Percentiles rank a stretch among this genome's conserved stretches.
These are phyloP conservation scores for Zoanthus sociatus DNA, from an alignment of 92 coral and sea anemone species.

Conservation along the genomic window DNA sequence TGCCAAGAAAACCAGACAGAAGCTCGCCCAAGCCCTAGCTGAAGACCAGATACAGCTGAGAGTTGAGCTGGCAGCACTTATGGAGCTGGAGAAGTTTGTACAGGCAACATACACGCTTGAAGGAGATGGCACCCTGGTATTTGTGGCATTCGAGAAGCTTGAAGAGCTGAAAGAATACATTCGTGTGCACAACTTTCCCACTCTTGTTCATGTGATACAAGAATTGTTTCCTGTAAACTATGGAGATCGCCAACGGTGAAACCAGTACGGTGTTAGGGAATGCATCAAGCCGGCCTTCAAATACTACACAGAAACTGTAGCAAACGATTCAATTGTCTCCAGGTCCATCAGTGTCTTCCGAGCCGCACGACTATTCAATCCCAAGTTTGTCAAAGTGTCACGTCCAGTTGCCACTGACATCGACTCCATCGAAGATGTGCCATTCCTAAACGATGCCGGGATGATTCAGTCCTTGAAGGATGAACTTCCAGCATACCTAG, in stretches of 20 bases:
- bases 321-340: constrained; percentile 25
- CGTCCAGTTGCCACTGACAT: constrained; percentile 34
- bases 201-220: constrained; percentile 25
- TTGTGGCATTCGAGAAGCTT: constrained; percentile 46
- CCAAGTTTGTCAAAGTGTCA: background rate
- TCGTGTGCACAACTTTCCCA: constrained; percentile 44
- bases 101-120: constrained; percentile 53
- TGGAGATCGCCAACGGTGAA: constrained; percentile 20
- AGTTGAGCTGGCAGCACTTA: constrained; percentile 42
- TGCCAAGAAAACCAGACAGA: constrained; percentile 24
- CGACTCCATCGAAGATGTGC: constrained; percentile 47
- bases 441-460: constrained; percentile 29
- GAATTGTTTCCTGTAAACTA: constrained; percentile 36
- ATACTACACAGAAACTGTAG: background rate
- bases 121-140: constrained; percentile 41
- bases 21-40: constrained; percentile 22
- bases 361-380: constrained; percentile 22
- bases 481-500: constrained; percentile 39
- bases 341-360: constrained; percentile 19
- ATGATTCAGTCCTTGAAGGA: constrained; percentile 45
- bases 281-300: constrained; percentile 21
- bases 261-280: constrained; percentile 21
- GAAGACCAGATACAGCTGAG: constrained; percentile 13
- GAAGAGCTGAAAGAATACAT: constrained; percentile 35
- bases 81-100: constrained; percentile 50